Evolutionary conservation across 2,888 invertebrate species (phyloP).

Genomic region (Hemaris fuciformis): DNA sequence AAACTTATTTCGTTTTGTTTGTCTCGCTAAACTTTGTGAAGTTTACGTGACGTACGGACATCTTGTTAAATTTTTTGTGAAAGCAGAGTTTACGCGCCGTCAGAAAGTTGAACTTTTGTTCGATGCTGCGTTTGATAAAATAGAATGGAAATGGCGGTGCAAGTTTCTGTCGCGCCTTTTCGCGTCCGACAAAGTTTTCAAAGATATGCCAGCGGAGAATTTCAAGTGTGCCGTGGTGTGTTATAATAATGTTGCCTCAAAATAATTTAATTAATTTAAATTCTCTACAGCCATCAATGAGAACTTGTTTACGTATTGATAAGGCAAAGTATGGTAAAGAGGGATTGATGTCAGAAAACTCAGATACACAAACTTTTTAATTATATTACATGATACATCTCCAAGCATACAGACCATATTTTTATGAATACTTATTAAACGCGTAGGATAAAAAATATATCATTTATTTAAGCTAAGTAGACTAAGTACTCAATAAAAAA

Average conservation of each 20-base stretch:
- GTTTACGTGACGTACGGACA: constrained; percentile 37
- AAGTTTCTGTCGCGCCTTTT: neutral
- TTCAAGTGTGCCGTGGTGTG: neutral
- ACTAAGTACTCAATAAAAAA: neutral
- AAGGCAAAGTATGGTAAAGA: too few relatives aligned
- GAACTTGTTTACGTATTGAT: too few relatives aligned
- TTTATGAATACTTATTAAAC: too few relatives aligned
- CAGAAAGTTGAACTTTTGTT: constrained; percentile 3
- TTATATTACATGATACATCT: too few relatives aligned
- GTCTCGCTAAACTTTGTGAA: constrained; percentile 43
- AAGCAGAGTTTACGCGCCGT: neutral
- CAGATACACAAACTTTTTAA: too few relatives aligned
- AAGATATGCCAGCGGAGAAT: neutral
- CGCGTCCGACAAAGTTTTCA: neutral
- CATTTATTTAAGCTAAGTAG: neutral
- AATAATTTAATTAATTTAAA: neutral
- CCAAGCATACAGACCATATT: too few relatives aligned
- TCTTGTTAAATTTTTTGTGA: constrained; percentile 35
- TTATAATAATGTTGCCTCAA: neutral
- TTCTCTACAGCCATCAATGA: too few relatives aligned
- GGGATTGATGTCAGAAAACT: too few relatives aligned
- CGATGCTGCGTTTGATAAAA: neutral
- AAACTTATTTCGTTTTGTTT: constrained; percentile 47
- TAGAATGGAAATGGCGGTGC: neutral
- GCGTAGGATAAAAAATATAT: too few relatives aligned